These are phyloP conservation scores for Phyllostomus hastatus DNA, from an alignment of 2,113 vertebrate species.

Conservation along the genomic window DNA sequence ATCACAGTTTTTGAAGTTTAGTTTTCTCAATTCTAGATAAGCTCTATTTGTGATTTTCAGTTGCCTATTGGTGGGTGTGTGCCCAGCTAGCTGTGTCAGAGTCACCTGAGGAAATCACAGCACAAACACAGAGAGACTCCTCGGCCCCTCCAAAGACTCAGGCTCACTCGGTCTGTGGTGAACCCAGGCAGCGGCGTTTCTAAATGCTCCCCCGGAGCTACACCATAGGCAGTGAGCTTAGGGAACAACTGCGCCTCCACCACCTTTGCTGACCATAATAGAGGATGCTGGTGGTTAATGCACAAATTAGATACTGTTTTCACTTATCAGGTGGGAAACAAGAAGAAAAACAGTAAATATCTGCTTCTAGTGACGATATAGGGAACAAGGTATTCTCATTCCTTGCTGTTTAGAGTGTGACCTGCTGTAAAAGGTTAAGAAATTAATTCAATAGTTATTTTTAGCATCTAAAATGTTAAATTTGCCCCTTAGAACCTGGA, in stretches of 20 bases:
- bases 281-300: neutral
- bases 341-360: neutral
- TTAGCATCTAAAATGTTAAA: neutral
- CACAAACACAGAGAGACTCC: neutral
- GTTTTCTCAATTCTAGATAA: neutral
- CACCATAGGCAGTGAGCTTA: neutral
- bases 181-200: neutral
- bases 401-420: neutral
- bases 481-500: neutral
- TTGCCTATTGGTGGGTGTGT: neutral
- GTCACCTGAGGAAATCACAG: neutral
- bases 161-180: neutral
- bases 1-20: slow-evolving; percentile 1
- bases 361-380: neutral
- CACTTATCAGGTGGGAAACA: neutral
- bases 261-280: neutral
- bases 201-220: neutral
- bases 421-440: neutral
- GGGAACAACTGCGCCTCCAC: neutral
- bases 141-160: neutral
- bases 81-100: neutral
- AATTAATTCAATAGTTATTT: neutral
- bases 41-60: neutral
- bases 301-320: neutral
- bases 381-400: neutral